phyloP scores from a whole-genome alignment of 2,797 vertebrate genomes.

The Sarcoramphus papa region DNA sequence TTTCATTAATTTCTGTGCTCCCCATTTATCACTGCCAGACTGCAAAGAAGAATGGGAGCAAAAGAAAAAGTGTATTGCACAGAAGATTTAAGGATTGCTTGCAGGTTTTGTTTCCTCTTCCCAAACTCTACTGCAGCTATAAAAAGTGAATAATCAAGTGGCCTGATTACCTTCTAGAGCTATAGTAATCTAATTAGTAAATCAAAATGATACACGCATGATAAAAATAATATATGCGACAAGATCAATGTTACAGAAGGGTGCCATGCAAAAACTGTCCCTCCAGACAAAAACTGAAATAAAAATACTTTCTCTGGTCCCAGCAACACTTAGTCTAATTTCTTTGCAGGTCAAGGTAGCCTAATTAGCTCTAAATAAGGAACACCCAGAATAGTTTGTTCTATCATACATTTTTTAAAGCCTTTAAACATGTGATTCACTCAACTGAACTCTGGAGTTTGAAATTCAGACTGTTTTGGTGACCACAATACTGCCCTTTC shows the following conservation, averaged over 20 bases:
- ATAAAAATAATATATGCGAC: not conserved
- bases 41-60: not conserved
- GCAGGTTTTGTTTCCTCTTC: not conserved
- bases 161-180: not conserved
- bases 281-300: conserved; percentile 36
- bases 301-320: conserved; percentile 37
- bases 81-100: not conserved
- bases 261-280: not conserved
- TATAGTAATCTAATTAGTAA: conserved; percentile 6
- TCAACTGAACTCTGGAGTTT: not conserved
- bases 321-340: conserved; percentile 4
- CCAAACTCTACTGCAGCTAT: not conserved
- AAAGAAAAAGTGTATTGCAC: not conserved
- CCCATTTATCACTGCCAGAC: not conserved
- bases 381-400: conserved; percentile 45
- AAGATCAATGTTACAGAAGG: not conserved
- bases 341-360: conserved; percentile 40
- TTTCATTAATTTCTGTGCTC: not conserved
- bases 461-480: not conserved
- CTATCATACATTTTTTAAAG: not conserved
- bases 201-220: not conserved
- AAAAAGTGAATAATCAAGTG: conserved; percentile 14
- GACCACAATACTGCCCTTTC: not conserved
- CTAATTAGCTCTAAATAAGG: conserved; percentile 66
- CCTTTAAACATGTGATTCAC: not conserved